Conservation (phyloP, 1,140 invertebrate species). For the Sweltsa coloradensis region DNA sequence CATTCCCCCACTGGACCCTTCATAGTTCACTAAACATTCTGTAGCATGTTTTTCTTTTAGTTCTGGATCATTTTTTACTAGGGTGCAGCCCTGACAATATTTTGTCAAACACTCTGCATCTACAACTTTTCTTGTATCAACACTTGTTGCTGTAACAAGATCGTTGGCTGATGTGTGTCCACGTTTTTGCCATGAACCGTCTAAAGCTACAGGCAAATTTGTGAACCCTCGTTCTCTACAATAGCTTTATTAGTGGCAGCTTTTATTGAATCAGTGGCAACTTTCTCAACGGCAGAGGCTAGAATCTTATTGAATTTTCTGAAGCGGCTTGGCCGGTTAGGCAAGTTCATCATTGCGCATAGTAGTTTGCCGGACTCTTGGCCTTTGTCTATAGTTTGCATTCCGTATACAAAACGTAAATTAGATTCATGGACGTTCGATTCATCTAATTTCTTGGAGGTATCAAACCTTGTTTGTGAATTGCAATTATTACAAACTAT, state of each 20-base stretch:
- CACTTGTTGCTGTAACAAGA: slow-evolving; percentile 6
- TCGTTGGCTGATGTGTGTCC: slow-evolving; percentile 5
- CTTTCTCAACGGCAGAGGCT: neutral
- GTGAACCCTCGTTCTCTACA: neutral
- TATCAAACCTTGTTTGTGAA: too few relatives aligned
- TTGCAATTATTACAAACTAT: too few relatives aligned
- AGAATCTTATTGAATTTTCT: neutral
- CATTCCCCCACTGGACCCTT: slow-evolving; percentile 15
- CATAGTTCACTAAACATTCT: slow-evolving; percentile 11
- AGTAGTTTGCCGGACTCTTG: neutral
- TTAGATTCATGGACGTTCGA: too few relatives aligned
- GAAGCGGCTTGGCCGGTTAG: neutral
- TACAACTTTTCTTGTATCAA: too few relatives aligned
- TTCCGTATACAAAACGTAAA: neutral
- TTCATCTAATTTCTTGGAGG: too few relatives aligned
- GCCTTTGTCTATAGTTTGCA: slow-evolving; percentile 4
- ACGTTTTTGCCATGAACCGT: slow-evolving; percentile 12
- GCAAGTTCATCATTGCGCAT: slow-evolving; percentile 6
- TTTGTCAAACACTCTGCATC: slow-evolving; percentile 7
- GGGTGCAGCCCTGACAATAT: neutral
- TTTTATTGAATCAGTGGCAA: slow-evolving; percentile 1
- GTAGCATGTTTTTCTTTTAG: too few relatives aligned
- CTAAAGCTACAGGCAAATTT: slow-evolving; percentile 11
- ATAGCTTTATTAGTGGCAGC: neutral
- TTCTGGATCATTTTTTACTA: too few relatives aligned